Evolutionary conservation across 1,140 invertebrate genomes (phyloP).

Genomic region (Bombus terrestris): DNA sequence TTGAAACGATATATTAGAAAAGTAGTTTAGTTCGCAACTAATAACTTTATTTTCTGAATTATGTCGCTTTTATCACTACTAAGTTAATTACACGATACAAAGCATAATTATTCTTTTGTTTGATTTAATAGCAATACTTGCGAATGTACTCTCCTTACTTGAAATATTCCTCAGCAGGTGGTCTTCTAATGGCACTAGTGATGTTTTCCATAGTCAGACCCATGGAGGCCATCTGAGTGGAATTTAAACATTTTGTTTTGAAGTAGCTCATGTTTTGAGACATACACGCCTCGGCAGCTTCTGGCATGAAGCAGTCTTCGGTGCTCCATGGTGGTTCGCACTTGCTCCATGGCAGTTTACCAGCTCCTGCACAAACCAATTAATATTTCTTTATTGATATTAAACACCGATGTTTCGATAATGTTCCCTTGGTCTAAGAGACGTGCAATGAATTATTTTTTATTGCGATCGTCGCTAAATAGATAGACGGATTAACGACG

Average conservation of each 20-base stretch:
- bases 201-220: conserved; percentile 77
- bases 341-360: conserved; percentile 89
- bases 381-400: neutral
- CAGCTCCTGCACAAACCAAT: conserved; percentile 64
- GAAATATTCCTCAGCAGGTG: conserved; percentile 93
- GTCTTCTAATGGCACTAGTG: conserved; percentile 84
- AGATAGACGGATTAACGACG: too few species aligned
- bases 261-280: conserved; percentile 87
- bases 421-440: neutral
- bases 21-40: too few species aligned
- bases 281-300: conserved; percentile 84
- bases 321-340: conserved; percentile 91
- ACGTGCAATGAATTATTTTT: too few species aligned
- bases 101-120: neutral
- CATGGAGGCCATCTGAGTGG: conserved; percentile 76
- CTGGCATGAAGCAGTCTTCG: conserved; percentile 87
- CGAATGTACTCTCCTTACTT: conserved; percentile 83
- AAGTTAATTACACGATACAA: neutral
- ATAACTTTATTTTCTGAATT: neutral
- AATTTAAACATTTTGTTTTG: conserved; percentile 82
- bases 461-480: too few species aligned
- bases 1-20: neutral
- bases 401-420: neutral
- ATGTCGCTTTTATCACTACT: neutral
- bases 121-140: neutral